phyloP scores from a whole-genome alignment of 2,888 invertebrate genomes.

The Campoletis raptor region DNA sequence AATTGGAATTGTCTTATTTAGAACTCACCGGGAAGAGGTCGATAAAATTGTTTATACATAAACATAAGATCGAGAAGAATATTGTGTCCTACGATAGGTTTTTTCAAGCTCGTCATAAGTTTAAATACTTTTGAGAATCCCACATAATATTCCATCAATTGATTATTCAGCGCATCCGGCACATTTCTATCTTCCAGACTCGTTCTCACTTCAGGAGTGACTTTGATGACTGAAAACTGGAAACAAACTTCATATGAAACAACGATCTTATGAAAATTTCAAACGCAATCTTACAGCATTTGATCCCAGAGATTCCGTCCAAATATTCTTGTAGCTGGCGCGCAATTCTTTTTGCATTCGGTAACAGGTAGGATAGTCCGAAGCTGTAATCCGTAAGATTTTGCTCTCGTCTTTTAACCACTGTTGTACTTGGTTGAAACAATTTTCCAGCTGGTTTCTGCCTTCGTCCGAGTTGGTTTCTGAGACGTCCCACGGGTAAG shows the following conservation, averaged over 20 bases:
- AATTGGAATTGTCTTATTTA: neutral
- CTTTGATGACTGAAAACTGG: constrained; percentile 79
- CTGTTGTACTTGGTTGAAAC: constrained; percentile 78
- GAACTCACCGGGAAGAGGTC: constrained; percentile 87
- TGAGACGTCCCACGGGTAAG: constrained; percentile 74
- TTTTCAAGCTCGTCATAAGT: constrained; percentile 87
- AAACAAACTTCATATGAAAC: neutral
- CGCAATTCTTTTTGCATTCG: constrained; percentile 88
- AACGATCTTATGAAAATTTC: neutral
- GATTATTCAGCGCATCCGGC: constrained; percentile 84
- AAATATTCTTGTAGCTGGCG: constrained; percentile 85
- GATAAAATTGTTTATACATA: constrained; percentile 90
- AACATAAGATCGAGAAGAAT: constrained; percentile 89
- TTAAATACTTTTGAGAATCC: constrained; percentile 90
- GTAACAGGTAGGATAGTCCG: constrained; percentile 86
- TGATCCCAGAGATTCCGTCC: constrained; percentile 79
- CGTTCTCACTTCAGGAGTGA: constrained; percentile 78
- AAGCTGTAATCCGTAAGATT: constrained; percentile 82
- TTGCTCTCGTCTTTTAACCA: constrained; percentile 81
- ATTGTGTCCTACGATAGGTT: constrained; percentile 93
- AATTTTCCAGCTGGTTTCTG: constrained; percentile 81
- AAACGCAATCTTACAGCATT: constrained; percentile 69
- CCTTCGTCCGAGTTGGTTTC: constrained; percentile 72
- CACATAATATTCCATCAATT: constrained; percentile 86
- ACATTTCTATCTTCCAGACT: constrained; percentile 78